Percentiles rank a stretch among this genome's conserved stretches.
Evolutionary conservation across 2,888 invertebrate species (phyloP).

Genomic region (Noctua comes): DNA sequence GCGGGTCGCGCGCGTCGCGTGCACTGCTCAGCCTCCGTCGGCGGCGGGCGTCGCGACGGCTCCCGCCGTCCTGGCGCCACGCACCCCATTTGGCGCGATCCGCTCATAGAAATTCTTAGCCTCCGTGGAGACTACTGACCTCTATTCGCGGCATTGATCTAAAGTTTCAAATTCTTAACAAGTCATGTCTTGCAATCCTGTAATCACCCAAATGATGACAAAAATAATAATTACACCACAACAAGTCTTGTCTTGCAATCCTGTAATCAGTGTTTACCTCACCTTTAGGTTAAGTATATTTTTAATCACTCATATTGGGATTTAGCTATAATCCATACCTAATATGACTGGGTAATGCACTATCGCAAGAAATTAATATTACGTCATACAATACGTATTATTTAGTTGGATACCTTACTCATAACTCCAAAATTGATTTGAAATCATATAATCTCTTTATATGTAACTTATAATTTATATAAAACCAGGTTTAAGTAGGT

Average conservation of each 20-base stretch:
- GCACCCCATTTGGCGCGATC: slow-evolving; percentile 59
- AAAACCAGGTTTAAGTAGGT: background rate
- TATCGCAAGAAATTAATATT: background rate
- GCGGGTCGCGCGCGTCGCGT: slow-evolving; percentile 62
- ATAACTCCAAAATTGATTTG: background rate
- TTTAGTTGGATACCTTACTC: background rate
- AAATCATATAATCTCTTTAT: background rate
- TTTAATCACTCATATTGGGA: slow-evolving; percentile 12
- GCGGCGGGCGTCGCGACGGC: slow-evolving; percentile 62
- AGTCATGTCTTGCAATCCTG: background rate
- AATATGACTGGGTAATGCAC: slow-evolving; percentile 1
- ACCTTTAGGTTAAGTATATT: background rate
- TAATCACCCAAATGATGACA: background rate
- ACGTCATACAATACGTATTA: background rate
- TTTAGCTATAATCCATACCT: slow-evolving; percentile 2
- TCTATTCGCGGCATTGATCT: slow-evolving; percentile 14
- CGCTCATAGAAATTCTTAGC: slow-evolving; percentile 35
- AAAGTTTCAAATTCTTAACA: slow-evolving; percentile 2
- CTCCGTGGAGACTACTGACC: slow-evolving; percentile 40
- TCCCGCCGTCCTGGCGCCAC: slow-evolving; percentile 78
- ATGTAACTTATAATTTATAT: background rate
- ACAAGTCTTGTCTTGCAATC: background rate
- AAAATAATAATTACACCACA: background rate
- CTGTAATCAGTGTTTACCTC: background rate
- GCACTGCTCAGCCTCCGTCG: slow-evolving; percentile 65